Base-by-base conservation (phyloP, 2,113 vertebrate species). In the Arvicanthis niloticus region DNA sequence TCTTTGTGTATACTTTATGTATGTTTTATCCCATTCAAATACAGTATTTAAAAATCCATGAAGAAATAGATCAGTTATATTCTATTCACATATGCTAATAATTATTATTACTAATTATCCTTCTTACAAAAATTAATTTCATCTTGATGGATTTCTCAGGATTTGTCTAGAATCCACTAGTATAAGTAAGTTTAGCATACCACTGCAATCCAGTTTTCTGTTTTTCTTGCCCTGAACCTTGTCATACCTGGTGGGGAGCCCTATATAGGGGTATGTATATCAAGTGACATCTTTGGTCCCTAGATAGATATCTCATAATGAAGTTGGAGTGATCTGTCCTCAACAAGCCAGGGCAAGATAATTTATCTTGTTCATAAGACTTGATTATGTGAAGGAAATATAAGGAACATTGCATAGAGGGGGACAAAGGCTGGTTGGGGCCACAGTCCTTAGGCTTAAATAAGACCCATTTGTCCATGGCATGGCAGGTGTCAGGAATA, bases 401-500 rank as follows among this genome's bases (percentile, higher is more conserved):
- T 11, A 15, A 37, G 60, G 9, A 87, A 17, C 34, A 5, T 1
- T 0, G 0, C 0, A 1, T 3, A 21, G 24, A 73, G 76, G 13
- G 40, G 4, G 5, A 5, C 5, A 5, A 31, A 31, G 65, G 53
- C 17, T 84, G 34, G 19, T 0, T 16, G 40, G 42, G 31, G 21
- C 4, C 37, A 17, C 0, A 2, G 42, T 56, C 24, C 48, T 17
- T 67, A 24, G 78, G 34, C 13, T 51, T 51, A 16, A 3, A 16
- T 10, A 65, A 0, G 42, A 53, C 4, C 40, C 40, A 12, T 40
- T 73, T 22, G 2, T 19, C 37, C 2, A 0, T 2, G 5, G 19
- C 1, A 0, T 2, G 7, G 12, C 0, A 0, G n/a, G 24, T 0
- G 2, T 4, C 16, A 45, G 29, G 22, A 17, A 29, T 8, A 37